phyloP scores from a whole-genome alignment of 2,113 vertebrate species.

The Ochotona princeps region DNA sequence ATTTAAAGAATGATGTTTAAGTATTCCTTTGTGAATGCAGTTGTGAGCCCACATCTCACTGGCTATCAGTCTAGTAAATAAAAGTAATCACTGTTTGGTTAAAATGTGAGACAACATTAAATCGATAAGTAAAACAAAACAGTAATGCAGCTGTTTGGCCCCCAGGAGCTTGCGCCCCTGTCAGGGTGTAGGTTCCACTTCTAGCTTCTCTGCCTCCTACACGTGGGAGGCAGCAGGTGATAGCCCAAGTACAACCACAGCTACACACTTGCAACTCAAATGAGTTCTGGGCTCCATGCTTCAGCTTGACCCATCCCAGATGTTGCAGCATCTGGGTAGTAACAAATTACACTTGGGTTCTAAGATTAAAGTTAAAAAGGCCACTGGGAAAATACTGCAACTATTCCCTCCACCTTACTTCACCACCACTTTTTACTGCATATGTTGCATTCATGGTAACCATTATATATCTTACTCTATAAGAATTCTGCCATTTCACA shows the following conservation, averaged over 20 bases:
- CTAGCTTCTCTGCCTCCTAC: no score
- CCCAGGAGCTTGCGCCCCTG: no score
- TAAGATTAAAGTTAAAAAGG: not conserved
- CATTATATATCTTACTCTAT: not conserved
- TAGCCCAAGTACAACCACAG: no score
- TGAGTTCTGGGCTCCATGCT: no score
- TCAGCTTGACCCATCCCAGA: no score
- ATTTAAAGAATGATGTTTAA: not conserved
- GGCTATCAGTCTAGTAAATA: not conserved
- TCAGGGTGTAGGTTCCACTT: no score
- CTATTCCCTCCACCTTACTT: not conserved
- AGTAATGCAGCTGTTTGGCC: no score
- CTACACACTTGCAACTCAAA: no score
- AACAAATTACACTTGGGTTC: not conserved
- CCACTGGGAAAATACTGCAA: not conserved
- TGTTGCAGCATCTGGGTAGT: no score
- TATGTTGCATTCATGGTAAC: not conserved
- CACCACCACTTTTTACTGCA: not conserved
- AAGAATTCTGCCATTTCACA: constrained; percentile 29
- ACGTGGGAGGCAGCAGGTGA: no score
- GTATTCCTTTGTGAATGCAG: not conserved
- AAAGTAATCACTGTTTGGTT: not conserved
- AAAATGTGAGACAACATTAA: not conserved
- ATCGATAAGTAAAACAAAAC: not conserved
- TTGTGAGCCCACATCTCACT: not conserved